Evolutionary conservation across 1,140 invertebrate genomes (phyloP).

Genomic region (Hylaeus anthracinus): DNA sequence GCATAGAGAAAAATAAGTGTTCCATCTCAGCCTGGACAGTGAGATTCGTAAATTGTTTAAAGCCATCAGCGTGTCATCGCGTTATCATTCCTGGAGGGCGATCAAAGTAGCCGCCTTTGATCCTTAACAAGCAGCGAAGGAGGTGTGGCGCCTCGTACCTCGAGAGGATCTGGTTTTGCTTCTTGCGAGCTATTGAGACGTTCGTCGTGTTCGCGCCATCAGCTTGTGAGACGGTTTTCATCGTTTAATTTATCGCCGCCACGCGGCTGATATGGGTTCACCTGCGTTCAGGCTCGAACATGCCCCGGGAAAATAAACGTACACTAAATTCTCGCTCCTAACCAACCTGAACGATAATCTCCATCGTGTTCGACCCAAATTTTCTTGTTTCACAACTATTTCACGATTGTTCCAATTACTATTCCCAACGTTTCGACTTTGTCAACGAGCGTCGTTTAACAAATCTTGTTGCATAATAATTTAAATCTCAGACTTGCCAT

Average conservation of each 20-base stretch:
- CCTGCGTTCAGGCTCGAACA: slow-evolving; percentile 12
- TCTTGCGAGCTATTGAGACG: not conserved
- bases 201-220: slow-evolving; percentile 7
- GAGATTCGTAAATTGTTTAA: not conserved
- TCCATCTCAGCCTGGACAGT: not conserved
- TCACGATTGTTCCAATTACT: too few species aligned
- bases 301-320: too few species aligned
- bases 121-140: slow-evolving; percentile 16
- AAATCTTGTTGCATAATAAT: too few species aligned
- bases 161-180: slow-evolving; percentile 25
- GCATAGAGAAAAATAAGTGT: too few species aligned
- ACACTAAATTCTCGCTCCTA: too few species aligned
- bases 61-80: slow-evolving; percentile 13
- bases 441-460: too few species aligned
- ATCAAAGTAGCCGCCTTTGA: slow-evolving; percentile 35
- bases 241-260: slow-evolving; percentile 36
- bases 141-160: not conserved
- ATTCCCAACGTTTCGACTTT: too few species aligned
- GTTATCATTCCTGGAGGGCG: slow-evolving; percentile 19
- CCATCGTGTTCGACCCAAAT: not conserved
- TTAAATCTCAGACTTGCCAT: too few species aligned
- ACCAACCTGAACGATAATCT: too few species aligned
- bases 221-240: slow-evolving; percentile 3
- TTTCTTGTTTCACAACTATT: not conserved
- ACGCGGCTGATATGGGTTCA: slow-evolving; percentile 19